A percentile compares a stretch with the other conserved stretches of the same genome.
phyloP scores from a whole-genome alignment of 1,140 invertebrate species.

The Choristoneura fumiferana region DNA sequence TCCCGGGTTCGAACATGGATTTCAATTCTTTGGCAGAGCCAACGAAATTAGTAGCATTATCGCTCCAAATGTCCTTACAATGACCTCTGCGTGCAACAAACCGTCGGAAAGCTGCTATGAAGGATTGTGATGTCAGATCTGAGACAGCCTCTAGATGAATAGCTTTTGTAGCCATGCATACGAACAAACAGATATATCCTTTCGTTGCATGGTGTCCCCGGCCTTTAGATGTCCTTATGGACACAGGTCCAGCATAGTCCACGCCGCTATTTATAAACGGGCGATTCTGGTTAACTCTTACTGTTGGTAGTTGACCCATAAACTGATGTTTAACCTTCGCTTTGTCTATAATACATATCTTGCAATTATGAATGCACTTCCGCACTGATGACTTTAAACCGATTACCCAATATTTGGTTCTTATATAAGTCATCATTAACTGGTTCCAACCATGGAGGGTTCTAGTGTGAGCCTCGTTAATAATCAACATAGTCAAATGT shows the following conservation, averaged over 20 bases:
- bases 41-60: constrained; percentile 53
- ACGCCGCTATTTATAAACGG: constrained; percentile 12
- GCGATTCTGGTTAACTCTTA: too few relatives aligned
- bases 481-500: constrained; percentile 26
- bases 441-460: constrained; percentile 34
- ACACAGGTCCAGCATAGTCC: constrained; percentile 24
- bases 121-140: constrained; percentile 21
- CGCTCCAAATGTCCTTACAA: constrained; percentile 37
- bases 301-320: constrained; percentile 44
- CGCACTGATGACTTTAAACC: constrained; percentile 27
- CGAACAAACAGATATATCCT: constrained; percentile 24
- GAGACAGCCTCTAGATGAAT: constrained; percentile 24
- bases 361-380: constrained; percentile 19
- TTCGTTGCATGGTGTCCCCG: constrained; percentile 20
- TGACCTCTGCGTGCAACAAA: constrained; percentile 35
- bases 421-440: constrained; percentile 30
- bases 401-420: constrained; percentile 31
- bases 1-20: not conserved
- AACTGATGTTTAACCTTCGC: constrained; percentile 27
- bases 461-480: constrained; percentile 32
- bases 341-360: constrained; percentile 3
- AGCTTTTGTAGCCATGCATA: constrained; percentile 28
- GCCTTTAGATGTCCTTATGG: constrained; percentile 13
- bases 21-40: constrained; percentile 32
- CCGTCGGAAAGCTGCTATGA: constrained; percentile 21